Percentiles rank a stretch among this genome's conserved stretches.
These are phyloP conservation scores for Poicephalus gulielmi DNA, from an alignment of 2,113 vertebrate species.

Conservation along the genomic window DNA sequence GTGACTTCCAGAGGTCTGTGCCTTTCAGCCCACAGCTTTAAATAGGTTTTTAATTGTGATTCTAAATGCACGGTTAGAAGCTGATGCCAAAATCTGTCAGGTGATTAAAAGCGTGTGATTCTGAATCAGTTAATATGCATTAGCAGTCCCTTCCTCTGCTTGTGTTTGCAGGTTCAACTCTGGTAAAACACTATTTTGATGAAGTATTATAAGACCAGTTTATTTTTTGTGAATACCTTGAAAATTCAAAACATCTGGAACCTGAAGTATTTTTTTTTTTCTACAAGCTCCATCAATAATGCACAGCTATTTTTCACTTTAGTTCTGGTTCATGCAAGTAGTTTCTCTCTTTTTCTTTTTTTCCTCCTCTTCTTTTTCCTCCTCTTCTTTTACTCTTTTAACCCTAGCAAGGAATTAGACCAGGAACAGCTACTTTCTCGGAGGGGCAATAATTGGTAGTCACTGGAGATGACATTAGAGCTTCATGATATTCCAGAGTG, in stretches of 20 bases:
- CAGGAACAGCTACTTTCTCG: background rate
- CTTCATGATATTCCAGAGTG: background rate
- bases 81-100: background rate
- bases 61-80: background rate
- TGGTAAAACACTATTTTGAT: background rate
- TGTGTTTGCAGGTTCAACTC: background rate
- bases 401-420: background rate
- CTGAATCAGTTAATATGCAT: background rate
- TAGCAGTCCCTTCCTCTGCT: background rate
- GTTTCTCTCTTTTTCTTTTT: background rate
- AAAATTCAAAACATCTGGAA: conserved; percentile 30
- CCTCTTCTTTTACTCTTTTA: background rate
- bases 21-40: background rate
- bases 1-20: background rate
- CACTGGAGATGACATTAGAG: background rate
- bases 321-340: background rate
- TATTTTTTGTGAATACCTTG: background rate
- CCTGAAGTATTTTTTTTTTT: background rate
- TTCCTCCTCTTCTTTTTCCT: no score
- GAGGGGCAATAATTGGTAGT: background rate
- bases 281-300: background rate
- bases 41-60: background rate
- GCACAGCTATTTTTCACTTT: background rate
- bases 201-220: background rate
- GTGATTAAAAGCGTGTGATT: background rate